phyloP scores from a whole-genome alignment of 2,113 vertebrate genomes.

The Stictonetta naevosa region DNA sequence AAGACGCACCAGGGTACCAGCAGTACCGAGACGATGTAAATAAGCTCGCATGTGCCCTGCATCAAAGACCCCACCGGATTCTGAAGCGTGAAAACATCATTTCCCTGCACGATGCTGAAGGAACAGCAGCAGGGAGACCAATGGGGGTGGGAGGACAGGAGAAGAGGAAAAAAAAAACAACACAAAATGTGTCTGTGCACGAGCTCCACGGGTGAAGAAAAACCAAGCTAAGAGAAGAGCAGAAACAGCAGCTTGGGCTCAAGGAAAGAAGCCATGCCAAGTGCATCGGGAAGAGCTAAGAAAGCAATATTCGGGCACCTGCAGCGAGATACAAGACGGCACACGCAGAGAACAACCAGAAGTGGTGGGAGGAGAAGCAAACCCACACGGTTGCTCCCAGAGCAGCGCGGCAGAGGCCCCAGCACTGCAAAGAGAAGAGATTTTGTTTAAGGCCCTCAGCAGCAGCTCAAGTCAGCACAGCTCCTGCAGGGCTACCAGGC shows the following conservation, averaged over 20 bases:
- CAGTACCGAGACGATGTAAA: neutral
- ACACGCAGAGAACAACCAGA: neutral
- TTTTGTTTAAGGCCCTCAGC: neutral
- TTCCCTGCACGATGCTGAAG: neutral
- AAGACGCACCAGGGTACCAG: neutral
- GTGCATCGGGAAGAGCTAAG: neutral
- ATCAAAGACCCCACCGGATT: neutral
- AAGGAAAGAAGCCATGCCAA: neutral
- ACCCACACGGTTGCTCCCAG: neutral
- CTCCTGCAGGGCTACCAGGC: neutral
- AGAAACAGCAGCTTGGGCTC: neutral
- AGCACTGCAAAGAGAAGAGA: rapidly evolving
- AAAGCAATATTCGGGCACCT: neutral
- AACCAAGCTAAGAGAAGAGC: neutral
- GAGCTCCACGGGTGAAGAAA: neutral
- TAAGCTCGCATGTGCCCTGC: neutral
- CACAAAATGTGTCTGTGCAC: neutral
- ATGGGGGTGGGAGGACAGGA: neutral
- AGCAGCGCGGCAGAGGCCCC: neutral
- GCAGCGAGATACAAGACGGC: rapidly evolving
- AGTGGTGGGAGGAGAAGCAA: neutral
- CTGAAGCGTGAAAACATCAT: neutral
- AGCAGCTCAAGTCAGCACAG: neutral
- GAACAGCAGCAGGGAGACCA: neutral
- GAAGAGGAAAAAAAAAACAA: neutral